phyloP scores from a whole-genome alignment of 2,797 vertebrate species.

The Poecile montanus region DNA sequence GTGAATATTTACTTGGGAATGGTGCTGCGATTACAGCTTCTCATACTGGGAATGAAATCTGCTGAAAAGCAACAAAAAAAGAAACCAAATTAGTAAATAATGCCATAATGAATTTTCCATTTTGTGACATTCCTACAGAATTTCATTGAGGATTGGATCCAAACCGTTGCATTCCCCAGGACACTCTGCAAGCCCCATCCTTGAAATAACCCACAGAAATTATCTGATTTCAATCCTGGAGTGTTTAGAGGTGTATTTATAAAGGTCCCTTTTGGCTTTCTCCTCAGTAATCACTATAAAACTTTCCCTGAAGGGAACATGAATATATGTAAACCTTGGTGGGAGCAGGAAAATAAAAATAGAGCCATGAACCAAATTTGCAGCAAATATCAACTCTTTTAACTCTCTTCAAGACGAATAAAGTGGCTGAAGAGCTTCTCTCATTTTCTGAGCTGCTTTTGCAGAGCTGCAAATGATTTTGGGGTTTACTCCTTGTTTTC shows the following conservation, averaged over 20 bases:
- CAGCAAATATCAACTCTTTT: background rate
- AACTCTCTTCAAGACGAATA: background rate
- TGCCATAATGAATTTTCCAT: background rate
- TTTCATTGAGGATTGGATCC: background rate
- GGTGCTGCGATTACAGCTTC: background rate
- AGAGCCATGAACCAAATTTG: background rate
- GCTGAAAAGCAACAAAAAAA: background rate
- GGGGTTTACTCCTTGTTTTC: background rate
- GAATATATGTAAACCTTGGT: background rate
- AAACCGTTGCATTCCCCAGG: background rate
- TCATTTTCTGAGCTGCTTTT: background rate
- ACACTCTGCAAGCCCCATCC: background rate
- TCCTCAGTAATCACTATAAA: constrained; percentile 14
- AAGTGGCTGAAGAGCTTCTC: background rate
- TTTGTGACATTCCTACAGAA: background rate
- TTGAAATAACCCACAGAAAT: background rate
- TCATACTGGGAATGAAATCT: background rate
- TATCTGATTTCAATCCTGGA: background rate
- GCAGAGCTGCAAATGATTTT: background rate
- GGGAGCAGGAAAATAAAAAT: background rate
- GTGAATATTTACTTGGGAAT: background rate
- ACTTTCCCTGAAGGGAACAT: background rate
- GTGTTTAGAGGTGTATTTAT: background rate
- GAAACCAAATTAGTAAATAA: background rate
- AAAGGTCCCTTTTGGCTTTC: background rate